These are phyloP conservation scores for Anolis carolinensis DNA, from an alignment of 2,113 vertebrate genomes.

Conservation along the genomic window DNA sequence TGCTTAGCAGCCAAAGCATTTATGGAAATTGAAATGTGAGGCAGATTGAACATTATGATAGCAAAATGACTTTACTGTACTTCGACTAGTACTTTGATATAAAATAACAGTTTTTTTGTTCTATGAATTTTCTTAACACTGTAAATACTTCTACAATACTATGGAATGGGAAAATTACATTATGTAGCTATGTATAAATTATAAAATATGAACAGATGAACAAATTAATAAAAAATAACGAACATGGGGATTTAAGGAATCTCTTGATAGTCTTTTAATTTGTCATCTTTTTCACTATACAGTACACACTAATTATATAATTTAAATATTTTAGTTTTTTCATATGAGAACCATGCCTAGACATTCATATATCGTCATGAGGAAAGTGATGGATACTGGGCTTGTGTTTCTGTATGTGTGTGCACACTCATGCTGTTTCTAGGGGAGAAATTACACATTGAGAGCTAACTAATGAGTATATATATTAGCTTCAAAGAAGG, in stretches of 20 bases:
- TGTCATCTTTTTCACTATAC: not conserved
- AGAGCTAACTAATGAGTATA: not conserved
- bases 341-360: not conserved
- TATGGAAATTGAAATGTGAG: conserved; percentile 58
- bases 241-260: conserved; percentile 24
- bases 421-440: not conserved
- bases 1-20: conserved; percentile 73
- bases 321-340: not conserved
- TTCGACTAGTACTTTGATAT: conserved; percentile 31
- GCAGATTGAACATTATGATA: conserved; percentile 49
- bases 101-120: conserved; percentile 27
- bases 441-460: not conserved
- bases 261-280: conserved; percentile 14
- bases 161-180: not conserved
- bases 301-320: not conserved
- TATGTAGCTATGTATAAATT: not conserved
- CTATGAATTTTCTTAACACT: not conserved
- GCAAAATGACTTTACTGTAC: conserved; percentile 46
- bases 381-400: not conserved
- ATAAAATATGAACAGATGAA: conserved; percentile 24
- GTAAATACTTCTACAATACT: not conserved
- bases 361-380: not conserved
- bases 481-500: not conserved
- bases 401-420: not conserved
- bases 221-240: not conserved